phyloP scores from a whole-genome alignment of 2,113 vertebrate species.

The Oreochromis niloticus region DNA sequence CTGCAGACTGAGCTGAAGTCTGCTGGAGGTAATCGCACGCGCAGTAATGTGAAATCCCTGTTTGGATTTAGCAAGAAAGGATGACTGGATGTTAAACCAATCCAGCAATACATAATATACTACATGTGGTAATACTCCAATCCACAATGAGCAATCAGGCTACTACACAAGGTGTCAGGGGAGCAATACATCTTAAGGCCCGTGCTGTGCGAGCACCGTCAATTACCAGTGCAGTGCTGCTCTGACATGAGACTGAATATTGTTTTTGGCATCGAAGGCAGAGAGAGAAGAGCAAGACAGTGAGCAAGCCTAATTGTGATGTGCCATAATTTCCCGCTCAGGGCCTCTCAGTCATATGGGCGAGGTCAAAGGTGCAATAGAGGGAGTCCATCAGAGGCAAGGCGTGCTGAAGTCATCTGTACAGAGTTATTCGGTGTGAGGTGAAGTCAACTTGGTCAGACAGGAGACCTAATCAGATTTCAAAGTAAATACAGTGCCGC shows the following conservation, averaged over 20 bases:
- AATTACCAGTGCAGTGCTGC: conserved; percentile 48
- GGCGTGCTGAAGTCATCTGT: conserved; percentile 55
- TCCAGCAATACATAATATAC: conserved; percentile 50
- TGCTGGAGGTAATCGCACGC: conserved; percentile 15
- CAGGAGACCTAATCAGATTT: conserved; percentile 64
- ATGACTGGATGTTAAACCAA: conserved; percentile 45
- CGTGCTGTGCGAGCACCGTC: conserved; percentile 18
- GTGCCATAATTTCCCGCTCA: conserved; percentile 53
- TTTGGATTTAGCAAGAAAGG: conserved; percentile 49
- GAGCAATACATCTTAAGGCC: conserved; percentile 50
- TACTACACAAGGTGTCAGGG: conserved; percentile 46
- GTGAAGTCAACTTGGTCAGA: conserved; percentile 61
- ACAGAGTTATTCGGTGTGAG: conserved; percentile 48
- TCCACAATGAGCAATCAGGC: conserved; percentile 48
- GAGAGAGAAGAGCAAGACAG: conserved; percentile 31
- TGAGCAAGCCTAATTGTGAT: conserved; percentile 51
- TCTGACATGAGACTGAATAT: conserved; percentile 43
- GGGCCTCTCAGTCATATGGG: conserved; percentile 35
- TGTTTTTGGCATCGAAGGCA: conserved; percentile 57
- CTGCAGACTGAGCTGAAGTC: not conserved
- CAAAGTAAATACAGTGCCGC: conserved; percentile 64
- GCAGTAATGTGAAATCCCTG: conserved; percentile 29
- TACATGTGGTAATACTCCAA: conserved; percentile 51
- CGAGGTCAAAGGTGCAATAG: conserved; percentile 56
- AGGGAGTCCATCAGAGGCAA: conserved; percentile 42